A percentile compares a stretch with the other conserved stretches of the same genome.
These are phyloP conservation scores for Zaprionus kolodkinae DNA, from an alignment of 1,140 invertebrate species.

Conservation along the genomic window DNA sequence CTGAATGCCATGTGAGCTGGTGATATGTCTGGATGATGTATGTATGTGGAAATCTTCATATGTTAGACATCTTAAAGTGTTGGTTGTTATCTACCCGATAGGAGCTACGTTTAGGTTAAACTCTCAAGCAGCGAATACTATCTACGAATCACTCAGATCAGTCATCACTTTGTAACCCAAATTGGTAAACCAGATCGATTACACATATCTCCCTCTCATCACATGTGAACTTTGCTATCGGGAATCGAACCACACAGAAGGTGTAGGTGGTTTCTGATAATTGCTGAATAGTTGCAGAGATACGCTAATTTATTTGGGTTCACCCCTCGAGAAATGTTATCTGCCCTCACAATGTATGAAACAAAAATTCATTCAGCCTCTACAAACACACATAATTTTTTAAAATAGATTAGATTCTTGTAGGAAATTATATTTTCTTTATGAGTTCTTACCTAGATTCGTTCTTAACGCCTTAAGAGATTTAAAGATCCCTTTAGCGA, in stretches of 20 bases:
- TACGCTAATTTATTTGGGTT: neutral
- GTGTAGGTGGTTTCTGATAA: neutral
- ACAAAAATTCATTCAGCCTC: too few species aligned
- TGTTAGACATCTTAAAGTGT: conserved; percentile 6
- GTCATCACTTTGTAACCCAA: conserved; percentile 44
- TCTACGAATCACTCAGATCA: conserved; percentile 16
- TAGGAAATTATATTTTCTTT: too few species aligned
- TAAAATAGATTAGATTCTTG: too few species aligned
- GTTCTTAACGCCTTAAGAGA: too few species aligned
- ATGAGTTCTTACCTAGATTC: too few species aligned
- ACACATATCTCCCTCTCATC: conserved; percentile 58
- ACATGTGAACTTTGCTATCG: conserved; percentile 53
- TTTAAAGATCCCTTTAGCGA: too few species aligned
- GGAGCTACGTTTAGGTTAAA: conserved; percentile 27
- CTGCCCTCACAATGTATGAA: neutral
- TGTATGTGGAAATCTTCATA: neutral
- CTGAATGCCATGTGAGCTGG: conserved; percentile 7
- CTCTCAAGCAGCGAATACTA: conserved; percentile 23
- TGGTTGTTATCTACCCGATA: conserved; percentile 18
- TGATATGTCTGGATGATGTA: neutral
- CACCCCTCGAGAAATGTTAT: neutral
- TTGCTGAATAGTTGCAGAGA: neutral
- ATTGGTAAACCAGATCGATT: conserved; percentile 63
- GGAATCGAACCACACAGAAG: conserved; percentile 6
- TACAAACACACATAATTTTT: too few species aligned